Conservation (phyloP, 1,140 invertebrate genomes). For the Cotesia vestalis region DNA sequence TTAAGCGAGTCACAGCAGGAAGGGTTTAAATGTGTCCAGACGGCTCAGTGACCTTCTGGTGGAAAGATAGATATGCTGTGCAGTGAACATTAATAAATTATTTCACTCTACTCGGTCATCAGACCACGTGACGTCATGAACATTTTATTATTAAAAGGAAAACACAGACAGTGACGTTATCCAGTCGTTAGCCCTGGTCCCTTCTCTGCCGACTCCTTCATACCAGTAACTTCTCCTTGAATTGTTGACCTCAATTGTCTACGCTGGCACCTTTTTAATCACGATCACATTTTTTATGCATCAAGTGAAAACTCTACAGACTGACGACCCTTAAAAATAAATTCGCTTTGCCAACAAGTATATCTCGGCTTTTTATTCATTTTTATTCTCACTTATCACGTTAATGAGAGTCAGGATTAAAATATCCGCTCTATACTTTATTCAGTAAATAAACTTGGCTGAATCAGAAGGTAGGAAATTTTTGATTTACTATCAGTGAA, state of each 20-base stretch:
- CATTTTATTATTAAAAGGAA: neutral
- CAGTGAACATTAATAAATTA: conserved; percentile 51
- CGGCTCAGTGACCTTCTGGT: neutral
- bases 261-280: conserved; percentile 34
- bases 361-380: neutral
- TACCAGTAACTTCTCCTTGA: conserved; percentile 24
- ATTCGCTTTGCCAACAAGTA: neutral
- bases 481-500: too few relatives aligned
- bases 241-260: conserved; percentile 39
- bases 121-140: conserved; percentile 48
- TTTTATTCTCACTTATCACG: neutral
- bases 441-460: neutral
- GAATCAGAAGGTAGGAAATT: too few relatives aligned
- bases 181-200: too few relatives aligned
- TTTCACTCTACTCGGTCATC: conserved; percentile 53
- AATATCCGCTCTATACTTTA: neutral
- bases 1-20: neutral
- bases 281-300: conserved; percentile 18
- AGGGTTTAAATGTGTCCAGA: conserved; percentile 17
- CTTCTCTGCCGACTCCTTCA: neutral
- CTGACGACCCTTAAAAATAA: too few relatives aligned
- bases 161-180: too few relatives aligned
- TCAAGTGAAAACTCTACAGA: neutral
- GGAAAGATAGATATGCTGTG: conserved; percentile 24
- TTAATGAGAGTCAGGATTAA: neutral